Conservation (phyloP, 2,113 vertebrate species). For the Pelecanoides urinatrix region DNA sequence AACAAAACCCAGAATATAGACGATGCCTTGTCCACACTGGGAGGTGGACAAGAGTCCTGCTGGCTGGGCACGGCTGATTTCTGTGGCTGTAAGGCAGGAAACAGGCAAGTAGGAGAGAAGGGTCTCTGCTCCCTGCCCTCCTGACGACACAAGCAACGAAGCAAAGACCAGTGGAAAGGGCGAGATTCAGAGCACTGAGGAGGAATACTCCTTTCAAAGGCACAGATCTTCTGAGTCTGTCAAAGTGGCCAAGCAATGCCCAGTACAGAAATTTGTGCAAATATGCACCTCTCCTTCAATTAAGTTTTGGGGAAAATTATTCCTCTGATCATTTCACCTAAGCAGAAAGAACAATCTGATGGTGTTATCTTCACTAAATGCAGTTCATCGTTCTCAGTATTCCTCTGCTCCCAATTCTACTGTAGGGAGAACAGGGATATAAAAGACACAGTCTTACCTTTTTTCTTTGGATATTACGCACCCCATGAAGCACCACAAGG, state of each 20-base stretch:
- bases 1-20: background rate
- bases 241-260: background rate
- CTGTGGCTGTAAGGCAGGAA: background rate
- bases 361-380: background rate
- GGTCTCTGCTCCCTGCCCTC: background rate
- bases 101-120: background rate
- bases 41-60: background rate
- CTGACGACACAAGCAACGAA: background rate
- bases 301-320: background rate
- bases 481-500: background rate
- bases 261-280: background rate
- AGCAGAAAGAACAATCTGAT: background rate
- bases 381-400: background rate
- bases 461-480: background rate
- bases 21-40: background rate
- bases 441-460: background rate
- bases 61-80: background rate
- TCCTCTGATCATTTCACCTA: background rate
- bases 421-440: background rate
- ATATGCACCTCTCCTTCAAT: background rate
- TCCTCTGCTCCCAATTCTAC: background rate
- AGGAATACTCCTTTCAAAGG: background rate
- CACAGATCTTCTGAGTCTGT: background rate
- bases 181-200: background rate
- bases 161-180: background rate